phyloP scores from a whole-genome alignment of 2,888 invertebrate species.

The Linnaemya vulpina region DNA sequence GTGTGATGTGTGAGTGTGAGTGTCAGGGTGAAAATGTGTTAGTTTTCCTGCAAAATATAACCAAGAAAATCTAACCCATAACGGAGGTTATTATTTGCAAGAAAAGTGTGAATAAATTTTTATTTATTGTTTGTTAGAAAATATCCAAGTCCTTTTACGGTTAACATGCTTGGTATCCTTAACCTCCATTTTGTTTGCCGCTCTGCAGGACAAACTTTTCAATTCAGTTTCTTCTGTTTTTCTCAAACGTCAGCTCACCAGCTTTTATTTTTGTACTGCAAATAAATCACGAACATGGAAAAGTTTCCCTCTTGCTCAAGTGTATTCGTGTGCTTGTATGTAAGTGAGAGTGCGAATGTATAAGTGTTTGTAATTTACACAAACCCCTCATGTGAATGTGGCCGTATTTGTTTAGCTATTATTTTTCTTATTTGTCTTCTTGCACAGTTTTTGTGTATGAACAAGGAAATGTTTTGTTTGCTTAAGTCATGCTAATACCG shows the following conservation, averaged over 20 bases:
- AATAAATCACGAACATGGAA: constrained; percentile 59
- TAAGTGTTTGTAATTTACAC: neutral
- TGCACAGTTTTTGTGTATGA: constrained; percentile 2
- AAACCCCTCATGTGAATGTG: neutral
- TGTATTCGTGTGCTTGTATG: too few species aligned
- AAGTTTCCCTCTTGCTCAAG: constrained; percentile 1
- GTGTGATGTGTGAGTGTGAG: neutral
- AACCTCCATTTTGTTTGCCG: neutral
- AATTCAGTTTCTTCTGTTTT: neutral
- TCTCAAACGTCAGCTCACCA: neutral
- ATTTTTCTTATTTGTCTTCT: constrained; percentile 14
- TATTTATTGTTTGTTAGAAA: neutral
- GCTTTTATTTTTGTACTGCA: constrained; percentile 34
- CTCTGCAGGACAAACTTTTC: neutral
- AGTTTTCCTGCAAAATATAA: neutral
- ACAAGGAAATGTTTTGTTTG: constrained; percentile 62
- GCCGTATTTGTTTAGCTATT: constrained; percentile 12
- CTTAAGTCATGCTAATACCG: constrained; percentile 43
- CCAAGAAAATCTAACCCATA: constrained; percentile 26
- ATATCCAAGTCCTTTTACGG: neutral
- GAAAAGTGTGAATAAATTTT: constrained; percentile 12
- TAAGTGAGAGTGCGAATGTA: neutral
- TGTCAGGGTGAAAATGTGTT: neutral
- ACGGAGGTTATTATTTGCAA: constrained; percentile 31
- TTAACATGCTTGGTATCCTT: neutral